phyloP scores from a whole-genome alignment of 2,113 vertebrate genomes.

The Butastur rufipennis region DNA sequence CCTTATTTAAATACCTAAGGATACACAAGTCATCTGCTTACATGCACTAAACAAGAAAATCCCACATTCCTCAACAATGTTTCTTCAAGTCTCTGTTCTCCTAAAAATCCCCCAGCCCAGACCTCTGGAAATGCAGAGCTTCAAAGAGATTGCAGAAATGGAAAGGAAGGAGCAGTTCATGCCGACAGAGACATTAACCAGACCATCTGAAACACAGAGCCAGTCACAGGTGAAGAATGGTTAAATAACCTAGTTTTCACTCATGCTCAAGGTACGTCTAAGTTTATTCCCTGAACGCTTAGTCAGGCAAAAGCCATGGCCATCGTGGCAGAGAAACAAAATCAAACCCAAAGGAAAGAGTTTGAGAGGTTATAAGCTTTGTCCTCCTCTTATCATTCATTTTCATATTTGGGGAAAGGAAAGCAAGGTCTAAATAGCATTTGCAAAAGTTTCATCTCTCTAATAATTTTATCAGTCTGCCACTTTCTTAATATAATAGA shows the following conservation, averaged over 20 bases:
- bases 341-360: neutral
- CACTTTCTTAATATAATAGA: neutral
- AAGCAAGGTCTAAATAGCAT: neutral
- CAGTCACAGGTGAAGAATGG: neutral
- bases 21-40: neutral
- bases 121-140: fast-evolving
- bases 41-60: neutral
- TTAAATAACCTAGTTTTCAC: neutral
- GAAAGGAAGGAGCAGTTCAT: neutral
- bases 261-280: fast-evolving
- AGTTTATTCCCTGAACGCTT: neutral
- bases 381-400: neutral
- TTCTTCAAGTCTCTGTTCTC: neutral
- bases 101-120: neutral
- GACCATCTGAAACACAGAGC: neutral
- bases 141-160: neutral
- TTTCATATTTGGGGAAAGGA: neutral
- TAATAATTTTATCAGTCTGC: neutral
- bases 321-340: neutral
- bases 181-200: fast-evolving
- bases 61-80: fast-evolving
- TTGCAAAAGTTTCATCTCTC: neutral
- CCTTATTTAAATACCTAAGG: neutral
- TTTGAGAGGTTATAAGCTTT: neutral
- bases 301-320: neutral